Evolutionary conservation across 2,888 invertebrate species (phyloP).

Genomic region (Cistogaster globosa): DNA sequence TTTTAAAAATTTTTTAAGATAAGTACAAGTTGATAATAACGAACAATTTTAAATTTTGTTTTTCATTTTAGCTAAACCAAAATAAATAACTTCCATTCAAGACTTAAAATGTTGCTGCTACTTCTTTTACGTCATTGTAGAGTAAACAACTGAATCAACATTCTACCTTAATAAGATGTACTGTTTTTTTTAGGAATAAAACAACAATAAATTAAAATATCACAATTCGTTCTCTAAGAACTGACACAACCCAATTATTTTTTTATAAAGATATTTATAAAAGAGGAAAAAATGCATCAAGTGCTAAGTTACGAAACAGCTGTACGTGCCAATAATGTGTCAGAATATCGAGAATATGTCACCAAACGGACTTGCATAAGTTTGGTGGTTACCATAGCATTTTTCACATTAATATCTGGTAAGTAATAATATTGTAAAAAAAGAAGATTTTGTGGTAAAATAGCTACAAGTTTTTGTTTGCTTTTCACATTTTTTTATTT

Average conservation of each 20-base stretch:
- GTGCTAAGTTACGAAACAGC: slow-evolving; percentile 83
- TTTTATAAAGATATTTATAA: slow-evolving; percentile 16
- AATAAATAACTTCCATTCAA: slow-evolving; percentile 57
- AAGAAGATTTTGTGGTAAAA: not conserved
- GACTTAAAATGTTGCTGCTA: slow-evolving; percentile 54
- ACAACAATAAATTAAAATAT: slow-evolving; percentile 12
- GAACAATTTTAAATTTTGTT: not conserved
- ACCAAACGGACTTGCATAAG: slow-evolving; percentile 82
- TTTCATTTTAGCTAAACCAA: slow-evolving; percentile 40
- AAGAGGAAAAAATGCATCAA: slow-evolving; percentile 80
- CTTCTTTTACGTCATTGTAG: slow-evolving; percentile 35
- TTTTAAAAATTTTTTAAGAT: too few species aligned
- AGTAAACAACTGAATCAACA: slow-evolving; percentile 33
- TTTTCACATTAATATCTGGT: slow-evolving; percentile 82
- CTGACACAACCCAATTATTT: slow-evolving; percentile 13
- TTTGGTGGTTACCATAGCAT: slow-evolving; percentile 81
- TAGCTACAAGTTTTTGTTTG: too few species aligned
- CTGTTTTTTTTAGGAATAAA: not conserved
- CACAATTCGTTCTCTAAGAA: slow-evolving; percentile 34
- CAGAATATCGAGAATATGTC: slow-evolving; percentile 81
- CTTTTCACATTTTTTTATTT: too few species aligned
- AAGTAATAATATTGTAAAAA: slow-evolving; percentile 59
- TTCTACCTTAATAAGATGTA: slow-evolving; percentile 5
- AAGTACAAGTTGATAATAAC: too few species aligned
- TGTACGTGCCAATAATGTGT: slow-evolving; percentile 81